Base-by-base conservation (phyloP, 1,140 invertebrate genomes). In the Drosophila nikananu region DNA sequence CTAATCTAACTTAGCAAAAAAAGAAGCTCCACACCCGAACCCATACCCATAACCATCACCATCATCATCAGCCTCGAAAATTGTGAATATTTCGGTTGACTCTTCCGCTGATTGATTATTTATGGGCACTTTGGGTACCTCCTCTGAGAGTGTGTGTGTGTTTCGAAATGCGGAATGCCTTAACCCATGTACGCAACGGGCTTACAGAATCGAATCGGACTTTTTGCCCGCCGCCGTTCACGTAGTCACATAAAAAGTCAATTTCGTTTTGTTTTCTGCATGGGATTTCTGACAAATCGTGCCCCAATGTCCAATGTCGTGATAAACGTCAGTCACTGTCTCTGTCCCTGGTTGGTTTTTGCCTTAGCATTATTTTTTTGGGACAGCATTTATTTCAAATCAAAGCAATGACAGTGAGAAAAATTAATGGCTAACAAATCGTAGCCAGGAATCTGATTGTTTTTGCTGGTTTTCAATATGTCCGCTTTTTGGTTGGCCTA, bases 301-400 rank as follows among this genome's bases (percentile, higher is more conserved):
- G 72, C 79, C 79, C 57, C 63, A 62, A 71, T 77, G 75, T 64
- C 67, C 68, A 46, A 68, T 67, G 75, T 81, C 81, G 72, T 89
- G 84, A 89, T 89, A 87, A 89, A 77, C 77, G 84, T 89, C 83
- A 83, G 83, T 86, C 82, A 86, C 68, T 72, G 51, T 78, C 73
- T 49, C 27, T 72, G 51, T 60, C 73, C 46, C 23, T 63, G 48
- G 27, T 25, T 42, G 27, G 23, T 51, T 62, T 49, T 66, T 68
- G 52, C 39, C 52, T 68, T 64, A 48, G 51, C 67, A 46, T 63
- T 81, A 46, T 49, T 57, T 49, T 57, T 64, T 49, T 9, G 13
- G 37, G 49, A 17, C 21, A 42, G 15, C 68, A 44, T 73, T 73
- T 73, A 59, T 73, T 70, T 87, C 83, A 77, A 86, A 87, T 87